Evolutionary conservation across 2,113 vertebrate genomes (phyloP), one percentile per base, ranked within the genome.

Genomic region (Meriones unguiculatus): DNA sequence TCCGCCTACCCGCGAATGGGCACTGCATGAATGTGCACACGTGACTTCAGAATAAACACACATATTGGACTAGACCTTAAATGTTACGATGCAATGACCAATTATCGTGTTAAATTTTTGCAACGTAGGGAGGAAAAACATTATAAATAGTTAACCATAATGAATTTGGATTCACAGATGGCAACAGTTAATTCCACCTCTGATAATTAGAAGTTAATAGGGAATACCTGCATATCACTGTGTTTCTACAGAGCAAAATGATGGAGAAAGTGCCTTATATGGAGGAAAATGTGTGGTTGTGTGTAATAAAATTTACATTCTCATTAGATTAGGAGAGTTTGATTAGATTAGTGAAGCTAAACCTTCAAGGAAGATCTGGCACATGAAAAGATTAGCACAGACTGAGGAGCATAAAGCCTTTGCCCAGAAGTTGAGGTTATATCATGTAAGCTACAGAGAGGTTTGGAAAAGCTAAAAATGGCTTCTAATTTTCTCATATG

Each of bases 71-170:
- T n/a, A 73, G 30, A 32, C 25, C 32, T 24, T 65, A 87, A 54
- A 62, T 87, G 28, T 30, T 69, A 38, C 89, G 24, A 25, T 18
- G n/a, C 75, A 5, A 32, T 69, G 77, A 75, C 57, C 93, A 35
- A 75, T 73, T 52, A n/a, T 50, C n/a, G 7, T 75, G 62, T 91
- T 69, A 62, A 46, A 32, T 18, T 80, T 70, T 91, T 97, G 54
- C 4, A 70, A 3, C 24, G 64, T 38, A 1, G n/a, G 62, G 65
- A 32, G 11, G 65, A 54, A 73, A 78, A 67, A 8, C 3, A 84
- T 81, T 97, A 20, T 87, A 35, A 65, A 62, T 32, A 15, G 28
- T 62, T 64, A 64, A 77, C 30, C n/a, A 10, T 72, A 82, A 41
- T 72, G 9, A 52, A 90, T 18, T 70, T 24, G 0, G 20, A 52